Percentiles rank a stretch among this genome's conserved stretches.
phyloP scores from a whole-genome alignment of 2,888 invertebrate species.

The Automeris io region DNA sequence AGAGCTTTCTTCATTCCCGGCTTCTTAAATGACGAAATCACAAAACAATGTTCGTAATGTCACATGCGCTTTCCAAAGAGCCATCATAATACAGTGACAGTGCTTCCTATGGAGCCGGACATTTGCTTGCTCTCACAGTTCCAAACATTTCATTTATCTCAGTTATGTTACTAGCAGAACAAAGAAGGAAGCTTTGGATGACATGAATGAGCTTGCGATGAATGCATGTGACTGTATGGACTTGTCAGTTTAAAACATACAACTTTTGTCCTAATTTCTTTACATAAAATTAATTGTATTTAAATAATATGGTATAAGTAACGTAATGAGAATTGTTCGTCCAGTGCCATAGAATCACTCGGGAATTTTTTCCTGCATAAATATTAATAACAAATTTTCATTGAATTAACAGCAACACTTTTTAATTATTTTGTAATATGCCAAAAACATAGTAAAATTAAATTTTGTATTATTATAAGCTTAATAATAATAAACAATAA shows the following conservation, averaged over 20 bases:
- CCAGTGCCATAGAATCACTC: too few species aligned
- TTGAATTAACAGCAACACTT: too few species aligned
- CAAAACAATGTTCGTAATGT: too few species aligned
- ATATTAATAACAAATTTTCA: too few species aligned
- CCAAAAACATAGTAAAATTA: too few species aligned
- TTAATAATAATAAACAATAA: too few species aligned
- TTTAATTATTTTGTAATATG: too few species aligned
- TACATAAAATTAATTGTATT: background rate
- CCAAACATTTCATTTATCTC: background rate
- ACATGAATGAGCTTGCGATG: constrained; percentile 1
- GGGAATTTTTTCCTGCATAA: too few species aligned
- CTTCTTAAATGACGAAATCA: too few species aligned
- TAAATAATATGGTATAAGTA: too few species aligned
- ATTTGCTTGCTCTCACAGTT: background rate
- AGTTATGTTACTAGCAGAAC: background rate
- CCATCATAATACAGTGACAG: background rate
- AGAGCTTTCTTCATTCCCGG: too few species aligned
- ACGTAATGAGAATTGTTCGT: background rate
- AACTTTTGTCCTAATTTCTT: background rate
- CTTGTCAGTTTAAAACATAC: background rate
- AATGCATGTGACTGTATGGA: background rate
- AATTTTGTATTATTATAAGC: too few species aligned
- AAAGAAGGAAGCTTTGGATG: constrained; percentile 2
- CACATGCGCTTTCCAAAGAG: background rate
- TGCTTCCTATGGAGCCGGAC: background rate